Conservation (phyloP, 2,113 vertebrate species). For the Rhagologus leucostigma region DNA sequence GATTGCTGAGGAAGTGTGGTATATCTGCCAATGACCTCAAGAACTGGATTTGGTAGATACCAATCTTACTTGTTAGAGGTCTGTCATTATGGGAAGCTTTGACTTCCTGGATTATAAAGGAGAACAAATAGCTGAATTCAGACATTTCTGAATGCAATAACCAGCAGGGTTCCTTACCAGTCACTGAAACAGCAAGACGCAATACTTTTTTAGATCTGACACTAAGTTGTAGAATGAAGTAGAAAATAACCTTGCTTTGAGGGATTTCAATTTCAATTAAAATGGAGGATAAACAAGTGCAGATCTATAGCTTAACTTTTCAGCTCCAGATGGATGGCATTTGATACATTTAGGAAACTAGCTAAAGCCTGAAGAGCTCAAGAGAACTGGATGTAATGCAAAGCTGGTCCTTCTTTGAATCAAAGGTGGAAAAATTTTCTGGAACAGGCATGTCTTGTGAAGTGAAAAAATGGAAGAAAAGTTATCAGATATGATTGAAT, state of each 20-base stretch:
- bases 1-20: background rate
- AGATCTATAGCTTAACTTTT: background rate
- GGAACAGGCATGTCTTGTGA: background rate
- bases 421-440: background rate
- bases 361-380: background rate
- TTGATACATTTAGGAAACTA: background rate
- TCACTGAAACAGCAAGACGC: background rate
- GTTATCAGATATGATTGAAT: background rate
- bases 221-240: background rate
- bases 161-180: background rate
- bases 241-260: background rate
- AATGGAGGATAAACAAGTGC: background rate
- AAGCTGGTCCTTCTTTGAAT: background rate
- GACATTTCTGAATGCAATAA: background rate
- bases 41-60: constrained; percentile 18
- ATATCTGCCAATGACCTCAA: background rate
- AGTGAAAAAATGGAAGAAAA: background rate
- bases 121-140: background rate
- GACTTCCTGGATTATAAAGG: background rate
- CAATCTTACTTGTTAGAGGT: constrained; percentile 10
- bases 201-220: background rate
- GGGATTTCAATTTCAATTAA: constrained; percentile 13
- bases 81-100: constrained; percentile 16
- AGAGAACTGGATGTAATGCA: background rate
- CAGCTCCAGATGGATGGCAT: background rate